These are phyloP conservation scores for Falco rusticolus DNA, from an alignment of 2,797 vertebrate species.

Conservation along the genomic window DNA sequence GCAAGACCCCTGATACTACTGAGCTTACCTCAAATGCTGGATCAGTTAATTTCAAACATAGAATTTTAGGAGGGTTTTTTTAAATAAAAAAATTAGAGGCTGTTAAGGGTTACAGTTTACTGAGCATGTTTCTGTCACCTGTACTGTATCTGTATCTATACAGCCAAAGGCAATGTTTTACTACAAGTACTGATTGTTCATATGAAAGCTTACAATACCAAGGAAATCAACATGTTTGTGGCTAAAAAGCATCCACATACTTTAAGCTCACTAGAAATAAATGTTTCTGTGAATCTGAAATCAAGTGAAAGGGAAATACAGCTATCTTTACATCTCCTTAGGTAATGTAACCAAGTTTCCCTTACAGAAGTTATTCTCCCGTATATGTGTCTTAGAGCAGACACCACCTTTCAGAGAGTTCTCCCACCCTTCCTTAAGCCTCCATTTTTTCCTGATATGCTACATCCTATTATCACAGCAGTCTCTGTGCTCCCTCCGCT, in stretches of 20 bases:
- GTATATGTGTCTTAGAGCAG: background rate
- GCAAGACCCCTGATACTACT: background rate
- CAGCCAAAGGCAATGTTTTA: constrained; percentile 1
- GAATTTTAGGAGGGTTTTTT: background rate
- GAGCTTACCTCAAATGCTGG: background rate
- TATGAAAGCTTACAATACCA: background rate
- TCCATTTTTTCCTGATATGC: background rate
- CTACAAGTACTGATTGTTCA: background rate
- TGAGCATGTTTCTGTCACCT: background rate
- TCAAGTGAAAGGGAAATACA: background rate
- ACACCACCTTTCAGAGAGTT: background rate
- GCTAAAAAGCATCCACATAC: background rate
- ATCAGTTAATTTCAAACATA: background rate
- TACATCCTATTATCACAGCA: background rate
- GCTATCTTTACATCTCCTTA: background rate
- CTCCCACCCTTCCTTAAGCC: background rate
- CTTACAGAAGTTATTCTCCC: background rate
- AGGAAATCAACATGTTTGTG: background rate
- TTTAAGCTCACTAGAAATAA: background rate
- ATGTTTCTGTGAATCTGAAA: background rate
- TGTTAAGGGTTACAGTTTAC: background rate
- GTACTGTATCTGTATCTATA: background rate
- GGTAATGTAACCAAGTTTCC: background rate
- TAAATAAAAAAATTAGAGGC: background rate
- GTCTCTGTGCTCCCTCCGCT: background rate